Evolutionary conservation across 2,797 vertebrate genomes (phyloP), one percentile per base, ranked within the genome.

Genomic region (Pangasius sanitwongsei): DNA sequence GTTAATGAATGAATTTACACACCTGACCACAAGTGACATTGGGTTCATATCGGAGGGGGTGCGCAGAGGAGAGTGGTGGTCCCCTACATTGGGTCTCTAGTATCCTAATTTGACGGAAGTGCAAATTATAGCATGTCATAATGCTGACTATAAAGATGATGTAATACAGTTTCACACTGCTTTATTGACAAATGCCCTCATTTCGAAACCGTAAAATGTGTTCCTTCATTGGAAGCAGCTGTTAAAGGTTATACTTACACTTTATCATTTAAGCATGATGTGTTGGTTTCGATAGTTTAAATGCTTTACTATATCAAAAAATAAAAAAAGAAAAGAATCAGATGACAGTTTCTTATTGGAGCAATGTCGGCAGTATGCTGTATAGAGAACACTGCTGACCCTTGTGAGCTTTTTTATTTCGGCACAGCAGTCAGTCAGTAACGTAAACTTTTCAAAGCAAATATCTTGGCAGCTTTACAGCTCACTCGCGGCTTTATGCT

Each of bases 381-480:
- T 15, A 55, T 13, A 53, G n/a, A 53, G 65, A 85, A 25, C 63
- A 70, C 83, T 25, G 48, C 8, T 53, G 44, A 53, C 63, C 20
- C 18, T 23, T 67, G 59, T 48, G 59, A n/a, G 59, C 41, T 53
- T 50, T 84, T 69, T 84, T 12, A 69, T 84, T 84, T 69, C 50
- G 63, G 63, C 61, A 48, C 25, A 15, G 59, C 82, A 65, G 59
- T 83, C 59, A 48, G 41, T 44, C 82, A 65, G 82, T 9, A 83
- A 83, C 28, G 41, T 65, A 18, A 18, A 48, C 28, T 7, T 65
- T 83, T 65, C 25, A 63, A 83, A 83, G 37, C 37, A 67, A 84
- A 67, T 67, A 31, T 50, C 28, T 67, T 67, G 44, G 61, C 61
- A 84, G 44, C 83, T 67, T 84, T 84, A 84, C 83, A 84, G 83